phyloP scores from a whole-genome alignment of 2,888 invertebrate species.

The Caenorhabditis sp. region DNA sequence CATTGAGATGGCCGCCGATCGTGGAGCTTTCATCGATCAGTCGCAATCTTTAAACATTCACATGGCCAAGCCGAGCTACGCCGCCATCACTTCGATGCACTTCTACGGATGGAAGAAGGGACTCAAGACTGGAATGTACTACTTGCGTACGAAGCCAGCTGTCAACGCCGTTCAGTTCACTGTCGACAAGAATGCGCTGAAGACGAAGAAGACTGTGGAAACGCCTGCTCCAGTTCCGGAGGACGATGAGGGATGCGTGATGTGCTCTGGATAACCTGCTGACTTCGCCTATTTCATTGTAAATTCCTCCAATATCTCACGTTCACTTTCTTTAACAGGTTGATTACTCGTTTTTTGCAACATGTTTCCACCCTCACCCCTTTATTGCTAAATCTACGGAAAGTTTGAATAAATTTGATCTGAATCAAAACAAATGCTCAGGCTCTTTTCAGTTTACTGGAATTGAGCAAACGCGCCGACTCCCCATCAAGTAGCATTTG shows the following conservation, averaged over 20 bases:
- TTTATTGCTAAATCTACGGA: not conserved
- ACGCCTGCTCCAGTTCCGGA: slow-evolving; percentile 23
- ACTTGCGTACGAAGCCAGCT: slow-evolving; percentile 95
- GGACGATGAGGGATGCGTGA: slow-evolving; percentile 74
- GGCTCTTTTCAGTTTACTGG: too few relatives aligned
- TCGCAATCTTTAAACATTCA: slow-evolving; percentile 98
- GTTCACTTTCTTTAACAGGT: slow-evolving; percentile 11
- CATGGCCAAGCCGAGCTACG: slow-evolving; percentile 93
- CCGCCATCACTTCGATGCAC: slow-evolving; percentile 96
- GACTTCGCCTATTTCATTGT: slow-evolving; percentile 18
- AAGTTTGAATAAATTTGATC: too few relatives aligned
- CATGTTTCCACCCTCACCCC: too few relatives aligned
- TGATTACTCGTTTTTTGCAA: not conserved
- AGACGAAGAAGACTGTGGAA: slow-evolving; percentile 40
- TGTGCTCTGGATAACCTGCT: slow-evolving; percentile 73
- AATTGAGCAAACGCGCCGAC: too few relatives aligned
- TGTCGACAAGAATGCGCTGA: slow-evolving; percentile 87
- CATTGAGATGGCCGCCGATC: slow-evolving; percentile 81
- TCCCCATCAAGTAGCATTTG: too few relatives aligned
- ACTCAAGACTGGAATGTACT: slow-evolving; percentile 99
- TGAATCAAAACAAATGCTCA: too few relatives aligned
- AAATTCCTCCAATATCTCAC: slow-evolving; percentile 26
- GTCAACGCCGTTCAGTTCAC: slow-evolving; percentile 97
- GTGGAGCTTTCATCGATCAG: slow-evolving; percentile 98
- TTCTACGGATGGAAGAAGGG: slow-evolving; percentile 87